Evolutionary conservation across 1,140 invertebrate species (phyloP).

Genomic region (Chlorops oryzae): DNA sequence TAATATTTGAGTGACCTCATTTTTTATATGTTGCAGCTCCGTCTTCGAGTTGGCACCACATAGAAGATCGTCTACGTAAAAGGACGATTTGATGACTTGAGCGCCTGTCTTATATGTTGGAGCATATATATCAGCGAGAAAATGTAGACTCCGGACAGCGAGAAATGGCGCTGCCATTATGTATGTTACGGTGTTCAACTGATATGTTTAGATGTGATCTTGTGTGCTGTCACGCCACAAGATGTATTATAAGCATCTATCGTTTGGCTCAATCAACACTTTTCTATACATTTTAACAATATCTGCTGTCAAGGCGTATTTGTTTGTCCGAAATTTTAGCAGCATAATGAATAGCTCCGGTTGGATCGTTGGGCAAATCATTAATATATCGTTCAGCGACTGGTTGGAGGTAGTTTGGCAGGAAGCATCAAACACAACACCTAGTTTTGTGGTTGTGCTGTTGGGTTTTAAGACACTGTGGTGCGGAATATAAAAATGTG

Average conservation of each 20-base stretch:
- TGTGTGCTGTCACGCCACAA: constrained; percentile 37
- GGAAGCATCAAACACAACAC: constrained; percentile 32
- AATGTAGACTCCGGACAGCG: constrained; percentile 2
- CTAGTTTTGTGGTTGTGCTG: constrained; percentile 24
- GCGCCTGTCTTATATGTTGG: background rate
- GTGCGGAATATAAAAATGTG: constrained; percentile 30
- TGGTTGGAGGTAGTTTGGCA: constrained; percentile 16
- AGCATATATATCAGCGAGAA: constrained; percentile 4
- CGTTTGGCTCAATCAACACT: constrained; percentile 31
- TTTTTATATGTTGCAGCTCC: background rate
- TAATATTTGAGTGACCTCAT: constrained; percentile 12
- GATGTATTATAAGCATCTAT: constrained; percentile 46
- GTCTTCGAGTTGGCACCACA: background rate
- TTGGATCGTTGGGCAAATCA: constrained; percentile 43
- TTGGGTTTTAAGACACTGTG: constrained; percentile 25
- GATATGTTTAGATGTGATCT: constrained; percentile 21
- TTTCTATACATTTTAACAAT: constrained; percentile 49
- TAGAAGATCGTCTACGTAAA: constrained; percentile 12
- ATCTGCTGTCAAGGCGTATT: constrained; percentile 38
- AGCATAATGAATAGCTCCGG: constrained; percentile 46
- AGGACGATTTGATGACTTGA: background rate
- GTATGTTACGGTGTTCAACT: constrained; percentile 14
- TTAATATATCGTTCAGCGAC: constrained; percentile 41
- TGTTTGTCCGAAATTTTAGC: constrained; percentile 39
- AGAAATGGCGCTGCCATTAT: constrained; percentile 10